Evolutionary conservation across 2,797 vertebrate genomes (phyloP).

Genomic region (Eupleurogrammus muticus): DNA sequence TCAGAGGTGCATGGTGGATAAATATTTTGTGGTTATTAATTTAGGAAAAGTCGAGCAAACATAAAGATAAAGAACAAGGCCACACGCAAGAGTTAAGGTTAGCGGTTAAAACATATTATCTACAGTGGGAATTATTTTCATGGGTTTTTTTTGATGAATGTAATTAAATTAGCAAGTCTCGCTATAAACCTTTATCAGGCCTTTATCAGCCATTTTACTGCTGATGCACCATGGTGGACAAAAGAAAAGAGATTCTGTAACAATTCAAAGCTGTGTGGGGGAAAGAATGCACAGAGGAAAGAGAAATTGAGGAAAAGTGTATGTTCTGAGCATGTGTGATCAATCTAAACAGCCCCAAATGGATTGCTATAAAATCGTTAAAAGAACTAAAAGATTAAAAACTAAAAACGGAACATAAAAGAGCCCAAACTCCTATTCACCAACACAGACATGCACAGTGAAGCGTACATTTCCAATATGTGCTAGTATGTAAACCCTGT

Average conservation of each 20-base stretch:
- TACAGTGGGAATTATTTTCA: not conserved
- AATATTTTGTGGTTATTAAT: not conserved
- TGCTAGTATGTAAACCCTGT: slow-evolving; percentile 3
- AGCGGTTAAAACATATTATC: not conserved
- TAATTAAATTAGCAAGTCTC: not conserved
- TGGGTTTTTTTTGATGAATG: not conserved
- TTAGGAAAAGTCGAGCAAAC: not conserved
- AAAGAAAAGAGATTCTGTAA: not conserved
- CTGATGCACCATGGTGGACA: not conserved
- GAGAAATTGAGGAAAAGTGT: slow-evolving; percentile 53
- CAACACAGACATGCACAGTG: slow-evolving; percentile 38
- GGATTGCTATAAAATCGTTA: slow-evolving; percentile 71
- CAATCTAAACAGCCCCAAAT: slow-evolving; percentile 77
- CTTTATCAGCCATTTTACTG: not conserved
- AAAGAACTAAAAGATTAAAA: slow-evolving; percentile 37
- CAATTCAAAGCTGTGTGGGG: slow-evolving; percentile 7
- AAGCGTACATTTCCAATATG: slow-evolving; percentile 38
- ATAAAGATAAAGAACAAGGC: not conserved
- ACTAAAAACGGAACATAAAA: slow-evolving; percentile 68
- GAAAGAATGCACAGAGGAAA: slow-evolving; percentile 2
- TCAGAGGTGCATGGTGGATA: not conserved
- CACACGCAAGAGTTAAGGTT: not conserved
- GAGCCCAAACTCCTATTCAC: slow-evolving; percentile 36
- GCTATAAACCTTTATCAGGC: not conserved
- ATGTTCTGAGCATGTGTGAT: slow-evolving; percentile 68